Base-by-base conservation (phyloP, 1,140 invertebrate species). In the Amyelois transitella region DNA sequence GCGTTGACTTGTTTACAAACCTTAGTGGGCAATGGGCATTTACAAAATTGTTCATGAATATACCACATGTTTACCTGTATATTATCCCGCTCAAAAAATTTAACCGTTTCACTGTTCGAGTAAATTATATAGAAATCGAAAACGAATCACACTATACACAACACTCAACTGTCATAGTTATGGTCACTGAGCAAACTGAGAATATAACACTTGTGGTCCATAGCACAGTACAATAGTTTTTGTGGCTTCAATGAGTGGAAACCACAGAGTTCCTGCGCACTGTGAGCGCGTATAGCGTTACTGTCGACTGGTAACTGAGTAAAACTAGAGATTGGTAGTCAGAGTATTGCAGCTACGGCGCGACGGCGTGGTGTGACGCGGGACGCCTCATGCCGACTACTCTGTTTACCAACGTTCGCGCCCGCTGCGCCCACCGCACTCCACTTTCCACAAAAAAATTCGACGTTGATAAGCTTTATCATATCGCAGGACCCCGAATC, bases 401-500 rank as follows among this genome's bases (percentile, higher is more conserved):
- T 52, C 72, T 84, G 81, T 79, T 78, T 78, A 83, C 81, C 70
- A 77, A 77, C 64, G 62, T n/a, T 21, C 64, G 62, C 61, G 49
- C 58, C 44, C 53, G 60, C 52, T 51, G 59, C 61, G 55, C 63
- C 54, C 38, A 58, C 53, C 62, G 21, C 43, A 17, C 45, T 38
- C 32, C 32, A 20, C 19, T 48, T 45, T 45, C 43, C 18, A 45
- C 18, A 21, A 45, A 45, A 28, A 28, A 45, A 1, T 19, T 45
- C 1, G n/a, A 38, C 32, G 17, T 28, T 38, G 32, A 38, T 38
- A 38, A 38, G 17, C 32, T 38, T 14, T 38, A 38, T 38, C 32
- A 14, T 8, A 14, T 14, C n/a, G 32, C 12, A 38, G 32, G 32
- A 38, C 32, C n/a, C 32, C 32, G 17, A 38, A 38, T 14, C n/a